Percentiles rank a stretch among this genome's conserved stretches.
Evolutionary conservation across 2,888 invertebrate genomes (phyloP).

Genomic region (Dugesia japonica): DNA sequence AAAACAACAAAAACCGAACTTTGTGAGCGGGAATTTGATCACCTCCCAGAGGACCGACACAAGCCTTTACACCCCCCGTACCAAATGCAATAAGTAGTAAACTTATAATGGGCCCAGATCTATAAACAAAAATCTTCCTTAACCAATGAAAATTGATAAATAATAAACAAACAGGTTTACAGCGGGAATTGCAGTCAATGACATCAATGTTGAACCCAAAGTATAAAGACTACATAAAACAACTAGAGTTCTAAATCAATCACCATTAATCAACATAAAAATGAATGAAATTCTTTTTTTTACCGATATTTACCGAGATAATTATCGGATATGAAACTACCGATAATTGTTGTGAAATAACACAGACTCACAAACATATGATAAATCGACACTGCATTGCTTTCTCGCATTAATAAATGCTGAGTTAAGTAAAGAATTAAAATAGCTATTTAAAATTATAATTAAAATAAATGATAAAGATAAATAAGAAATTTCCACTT

Average conservation of each 20-base stretch:
- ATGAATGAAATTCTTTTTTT: not conserved
- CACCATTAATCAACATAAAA: not conserved
- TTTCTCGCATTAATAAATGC: not conserved
- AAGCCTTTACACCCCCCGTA: slow-evolving; percentile 85
- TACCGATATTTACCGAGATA: slow-evolving; percentile 5
- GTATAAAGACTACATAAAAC: not conserved
- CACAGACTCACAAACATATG: not conserved
- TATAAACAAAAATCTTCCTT: not conserved
- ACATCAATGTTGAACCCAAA: not conserved
- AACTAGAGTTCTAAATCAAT: not conserved
- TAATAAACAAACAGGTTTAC: not conserved
- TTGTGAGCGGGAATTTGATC: slow-evolving; percentile 62
- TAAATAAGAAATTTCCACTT: not conserved
- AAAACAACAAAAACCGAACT: slow-evolving; percentile 26
- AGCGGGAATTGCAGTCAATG: not conserved
- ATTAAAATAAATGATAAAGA: not conserved
- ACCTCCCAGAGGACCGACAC: slow-evolving; percentile 81
- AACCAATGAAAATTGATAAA: not conserved
- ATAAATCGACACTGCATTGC: slow-evolving; percentile 9
- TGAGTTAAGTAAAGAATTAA: slow-evolving; percentile 17
- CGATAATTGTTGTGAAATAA: slow-evolving; percentile 17
- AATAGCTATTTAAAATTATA: not conserved
- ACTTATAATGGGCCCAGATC: slow-evolving; percentile 55
- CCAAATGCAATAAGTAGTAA: slow-evolving; percentile 67
- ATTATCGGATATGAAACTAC: slow-evolving; percentile 11